These are phyloP conservation scores for Hestina assimilis DNA, from an alignment of 1,140 invertebrate species.

Conservation along the genomic window DNA sequence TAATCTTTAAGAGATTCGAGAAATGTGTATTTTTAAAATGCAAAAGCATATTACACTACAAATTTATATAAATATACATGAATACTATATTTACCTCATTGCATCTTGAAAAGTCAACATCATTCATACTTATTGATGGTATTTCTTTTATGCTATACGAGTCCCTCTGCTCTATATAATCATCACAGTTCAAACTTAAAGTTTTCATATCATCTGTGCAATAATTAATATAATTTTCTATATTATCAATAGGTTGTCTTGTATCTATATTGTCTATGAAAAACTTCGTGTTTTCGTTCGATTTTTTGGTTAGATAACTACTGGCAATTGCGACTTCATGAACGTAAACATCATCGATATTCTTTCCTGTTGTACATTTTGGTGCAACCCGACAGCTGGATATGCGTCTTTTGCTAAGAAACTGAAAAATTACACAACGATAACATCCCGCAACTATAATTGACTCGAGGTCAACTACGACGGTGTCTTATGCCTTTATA, in stretches of 20 bases:
- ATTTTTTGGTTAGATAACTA: slow-evolving; percentile 21
- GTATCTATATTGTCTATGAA: slow-evolving; percentile 28
- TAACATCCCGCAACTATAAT: slow-evolving; percentile 2
- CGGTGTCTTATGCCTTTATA: slow-evolving; percentile 4
- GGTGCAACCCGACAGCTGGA: slow-evolving; percentile 58
- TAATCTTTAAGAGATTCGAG: too few species aligned
- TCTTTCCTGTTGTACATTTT: slow-evolving; percentile 42
- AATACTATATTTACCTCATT: slow-evolving; percentile 49
- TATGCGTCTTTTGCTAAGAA: slow-evolving; percentile 59
- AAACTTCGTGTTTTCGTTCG: slow-evolving; percentile 27
- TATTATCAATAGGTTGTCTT: slow-evolving; percentile 23
- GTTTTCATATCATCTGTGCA: slow-evolving; percentile 40
- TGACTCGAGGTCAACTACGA: slow-evolving; percentile 32
- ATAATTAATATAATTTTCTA: slow-evolving; percentile 30
- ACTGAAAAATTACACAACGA: slow-evolving; percentile 45
- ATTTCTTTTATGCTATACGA: slow-evolving; percentile 36
- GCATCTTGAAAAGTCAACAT: slow-evolving; percentile 61
- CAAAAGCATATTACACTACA: too few species aligned
- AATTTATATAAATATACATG: background rate
- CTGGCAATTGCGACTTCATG: slow-evolving; percentile 40
- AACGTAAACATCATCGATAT: slow-evolving; percentile 51
- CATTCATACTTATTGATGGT: slow-evolving; percentile 53
- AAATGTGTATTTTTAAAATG: too few species aligned
- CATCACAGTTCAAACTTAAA: slow-evolving; percentile 58
- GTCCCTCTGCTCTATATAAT: slow-evolving; percentile 58